phyloP scores from a whole-genome alignment of 2,113 vertebrate genomes.

The Upupa epops region DNA sequence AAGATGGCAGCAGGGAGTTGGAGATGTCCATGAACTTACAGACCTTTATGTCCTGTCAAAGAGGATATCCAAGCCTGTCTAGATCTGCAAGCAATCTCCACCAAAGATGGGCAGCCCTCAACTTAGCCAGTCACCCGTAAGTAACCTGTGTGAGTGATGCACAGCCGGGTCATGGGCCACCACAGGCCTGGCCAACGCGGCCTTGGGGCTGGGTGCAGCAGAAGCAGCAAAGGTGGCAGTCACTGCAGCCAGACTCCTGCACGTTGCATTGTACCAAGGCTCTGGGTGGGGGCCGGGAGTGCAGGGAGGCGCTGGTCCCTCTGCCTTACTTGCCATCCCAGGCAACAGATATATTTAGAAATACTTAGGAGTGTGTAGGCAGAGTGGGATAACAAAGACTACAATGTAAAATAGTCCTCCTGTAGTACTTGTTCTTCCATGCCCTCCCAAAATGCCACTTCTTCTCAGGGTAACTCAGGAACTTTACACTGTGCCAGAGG shows the following conservation, averaged over 20 bases:
- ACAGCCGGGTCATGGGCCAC: not conserved
- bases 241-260: accelerated
- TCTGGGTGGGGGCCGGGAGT: accelerated
- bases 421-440: not conserved
- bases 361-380: not conserved
- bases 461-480: not conserved
- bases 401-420: not conserved
- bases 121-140: not conserved
- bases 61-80: not conserved
- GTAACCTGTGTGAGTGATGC: accelerated
- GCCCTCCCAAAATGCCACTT: not conserved
- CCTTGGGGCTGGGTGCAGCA: accelerated
- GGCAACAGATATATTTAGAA: not conserved
- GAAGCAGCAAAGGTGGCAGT: accelerated
- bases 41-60: not conserved
- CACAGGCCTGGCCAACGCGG: not conserved
- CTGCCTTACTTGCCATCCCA: not conserved
- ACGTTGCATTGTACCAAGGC: accelerated
- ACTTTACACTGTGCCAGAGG: not conserved
- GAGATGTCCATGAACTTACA: not conserved
- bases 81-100: accelerated
- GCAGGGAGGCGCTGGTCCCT: accelerated
- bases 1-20: not conserved
- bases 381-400: not conserved
- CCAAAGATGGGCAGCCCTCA: not conserved